phyloP scores from a whole-genome alignment of 2,888 invertebrate genomes.

The Petrophora chlorosata region DNA sequence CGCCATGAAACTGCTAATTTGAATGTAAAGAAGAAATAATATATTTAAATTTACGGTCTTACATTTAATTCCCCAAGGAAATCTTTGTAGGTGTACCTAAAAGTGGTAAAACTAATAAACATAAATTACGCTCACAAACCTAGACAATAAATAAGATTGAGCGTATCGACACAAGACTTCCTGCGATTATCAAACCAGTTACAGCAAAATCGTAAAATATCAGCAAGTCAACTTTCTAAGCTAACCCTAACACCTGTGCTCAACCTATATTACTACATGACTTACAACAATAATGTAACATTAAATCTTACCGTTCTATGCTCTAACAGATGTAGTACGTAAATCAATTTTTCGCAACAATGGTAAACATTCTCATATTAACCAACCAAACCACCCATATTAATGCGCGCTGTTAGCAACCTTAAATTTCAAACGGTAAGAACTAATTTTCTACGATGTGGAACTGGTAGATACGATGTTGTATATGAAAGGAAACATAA shows the following conservation, averaged over 20 bases:
- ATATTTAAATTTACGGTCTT: too few species aligned
- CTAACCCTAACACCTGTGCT: conserved; percentile 36
- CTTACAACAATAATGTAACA: conserved; percentile 54
- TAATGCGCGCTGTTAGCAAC: conserved; percentile 27
- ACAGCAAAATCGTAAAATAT: conserved; percentile 34
- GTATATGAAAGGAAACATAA: conserved; percentile 43
- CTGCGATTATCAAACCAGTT: conserved; percentile 23
- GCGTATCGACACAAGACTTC: conserved; percentile 15
- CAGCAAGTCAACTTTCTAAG: conserved; percentile 36
- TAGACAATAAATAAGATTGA: conserved; percentile 19
- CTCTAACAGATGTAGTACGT: conserved; percentile 73
- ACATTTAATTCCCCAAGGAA: too few species aligned
- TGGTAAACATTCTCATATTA: conserved; percentile 37
- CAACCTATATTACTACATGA: conserved; percentile 50
- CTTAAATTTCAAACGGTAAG: conserved; percentile 28
- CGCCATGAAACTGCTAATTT: too few species aligned
- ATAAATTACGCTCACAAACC: conserved; percentile 1
- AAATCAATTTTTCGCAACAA: conserved; percentile 83
- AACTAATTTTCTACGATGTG: conserved; percentile 23
- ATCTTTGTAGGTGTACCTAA: background rate
- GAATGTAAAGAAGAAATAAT: too few species aligned
- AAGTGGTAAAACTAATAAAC: background rate
- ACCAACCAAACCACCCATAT: conserved; percentile 28
- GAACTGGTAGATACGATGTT: conserved; percentile 32
- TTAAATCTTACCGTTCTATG: conserved; percentile 50